Evolutionary conservation across 1,140 invertebrate species (phyloP).

Genomic region (Mamestra configurata): DNA sequence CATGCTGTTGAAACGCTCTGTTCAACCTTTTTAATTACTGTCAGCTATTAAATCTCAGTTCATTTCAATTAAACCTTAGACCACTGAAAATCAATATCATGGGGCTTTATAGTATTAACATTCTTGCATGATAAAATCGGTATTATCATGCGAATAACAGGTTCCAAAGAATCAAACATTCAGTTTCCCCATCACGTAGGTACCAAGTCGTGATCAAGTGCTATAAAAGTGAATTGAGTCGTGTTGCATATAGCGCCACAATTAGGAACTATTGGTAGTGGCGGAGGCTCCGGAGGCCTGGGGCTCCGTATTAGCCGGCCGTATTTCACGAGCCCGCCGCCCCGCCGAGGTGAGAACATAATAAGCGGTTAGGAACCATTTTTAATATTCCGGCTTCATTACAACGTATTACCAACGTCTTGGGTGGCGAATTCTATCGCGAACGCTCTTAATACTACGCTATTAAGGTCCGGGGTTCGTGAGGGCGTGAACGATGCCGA

Average conservation of each 20-base stretch:
- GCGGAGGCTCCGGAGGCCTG: conserved; percentile 60
- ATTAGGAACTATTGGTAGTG: conserved; percentile 72
- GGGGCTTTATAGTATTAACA: conserved; percentile 2
- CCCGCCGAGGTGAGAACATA: conserved; percentile 86
- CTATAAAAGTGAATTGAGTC: conserved; percentile 49
- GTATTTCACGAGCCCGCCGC: conserved; percentile 83
- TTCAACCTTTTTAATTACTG: no score
- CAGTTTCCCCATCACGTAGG: conserved; percentile 41
- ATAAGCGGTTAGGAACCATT: conserved; percentile 86
- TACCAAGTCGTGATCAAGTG: conserved; percentile 46
- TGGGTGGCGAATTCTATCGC: conserved; percentile 88
- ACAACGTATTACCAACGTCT: conserved; percentile 87
- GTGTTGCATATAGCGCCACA: conserved; percentile 67
- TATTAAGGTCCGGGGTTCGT: conserved; percentile 78
- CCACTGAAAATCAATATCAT: neutral
- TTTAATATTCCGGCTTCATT: conserved; percentile 88
- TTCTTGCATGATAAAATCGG: neutral
- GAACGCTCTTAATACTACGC: conserved; percentile 83
- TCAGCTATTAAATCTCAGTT: neutral
- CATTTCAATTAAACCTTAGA: neutral
- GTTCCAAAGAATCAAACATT: conserved; percentile 41
- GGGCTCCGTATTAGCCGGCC: conserved; percentile 81
- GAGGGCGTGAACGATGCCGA: conserved; percentile 78
- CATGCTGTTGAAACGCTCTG: neutral
- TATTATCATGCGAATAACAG: conserved; percentile 10